Evolutionary conservation across 37 sponge, comb jelly and placozoan genomes (phyloP).

Genomic region (Spongilla lacustris): DNA sequence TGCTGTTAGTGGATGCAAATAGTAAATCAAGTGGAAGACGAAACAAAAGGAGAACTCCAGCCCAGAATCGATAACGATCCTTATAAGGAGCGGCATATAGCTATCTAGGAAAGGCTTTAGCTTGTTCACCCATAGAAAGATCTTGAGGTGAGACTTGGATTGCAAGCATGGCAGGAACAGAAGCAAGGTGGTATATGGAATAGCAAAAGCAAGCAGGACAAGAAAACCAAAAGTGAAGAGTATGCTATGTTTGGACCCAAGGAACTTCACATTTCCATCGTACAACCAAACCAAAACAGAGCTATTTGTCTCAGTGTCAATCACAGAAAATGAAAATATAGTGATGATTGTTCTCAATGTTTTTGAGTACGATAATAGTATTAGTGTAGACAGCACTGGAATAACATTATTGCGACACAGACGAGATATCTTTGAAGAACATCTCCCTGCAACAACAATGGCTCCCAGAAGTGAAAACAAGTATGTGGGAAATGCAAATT

Average conservation of each 20-base stretch:
- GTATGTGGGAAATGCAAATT: background rate
- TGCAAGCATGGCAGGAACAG: conserved; percentile 10
- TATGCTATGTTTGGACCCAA: background rate
- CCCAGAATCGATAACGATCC: conserved; percentile 14
- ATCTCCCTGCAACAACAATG: too few relatives aligned
- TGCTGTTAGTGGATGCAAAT: background rate
- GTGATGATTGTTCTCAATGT: background rate
- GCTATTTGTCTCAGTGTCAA: background rate
- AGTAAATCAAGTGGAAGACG: background rate
- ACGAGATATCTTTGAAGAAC: too few relatives aligned
- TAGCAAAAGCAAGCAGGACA: background rate
- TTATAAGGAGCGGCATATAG: conserved; percentile 4
- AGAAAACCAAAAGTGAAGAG: conserved; percentile 5
- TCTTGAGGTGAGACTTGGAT: background rate
- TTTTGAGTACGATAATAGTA: background rate
- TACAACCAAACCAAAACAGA: background rate
- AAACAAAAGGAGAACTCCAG: background rate
- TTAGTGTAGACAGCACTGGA: background rate
- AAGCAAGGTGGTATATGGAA: conserved; percentile 10
- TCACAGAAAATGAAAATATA: background rate
- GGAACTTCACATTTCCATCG: conserved; percentile 14
- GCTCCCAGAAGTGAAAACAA: background rate
- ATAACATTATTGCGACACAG: too few relatives aligned
- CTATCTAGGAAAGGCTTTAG: conserved; percentile 2
- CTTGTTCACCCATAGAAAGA: background rate